These are phyloP conservation scores for Felis chaus DNA, from an alignment of 2,113 vertebrate genomes.

Conservation along the genomic window DNA sequence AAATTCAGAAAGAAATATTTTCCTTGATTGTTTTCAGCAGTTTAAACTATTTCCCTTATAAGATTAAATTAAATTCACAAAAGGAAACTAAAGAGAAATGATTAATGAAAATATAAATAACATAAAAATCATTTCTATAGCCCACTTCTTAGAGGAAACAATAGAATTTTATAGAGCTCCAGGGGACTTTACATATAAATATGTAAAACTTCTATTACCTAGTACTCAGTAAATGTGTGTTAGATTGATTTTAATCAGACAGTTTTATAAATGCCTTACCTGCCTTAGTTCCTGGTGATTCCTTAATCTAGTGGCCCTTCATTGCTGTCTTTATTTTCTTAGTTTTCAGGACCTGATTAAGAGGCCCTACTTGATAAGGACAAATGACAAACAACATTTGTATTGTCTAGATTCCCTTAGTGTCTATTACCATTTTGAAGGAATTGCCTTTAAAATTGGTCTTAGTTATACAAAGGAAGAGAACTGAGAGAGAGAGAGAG, in stretches of 20 bases:
- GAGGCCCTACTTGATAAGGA: background rate
- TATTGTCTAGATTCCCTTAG: background rate
- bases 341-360: background rate
- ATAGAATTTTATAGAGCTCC: background rate
- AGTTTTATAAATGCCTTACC: background rate
- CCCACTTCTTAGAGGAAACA: background rate
- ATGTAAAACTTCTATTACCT: background rate
- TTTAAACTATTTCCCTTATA: background rate
- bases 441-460: background rate
- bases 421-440: background rate
- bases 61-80: background rate
- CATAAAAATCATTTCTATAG: background rate
- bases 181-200: background rate
- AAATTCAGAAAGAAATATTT: background rate
- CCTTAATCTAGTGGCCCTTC: background rate
- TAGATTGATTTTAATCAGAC: background rate
- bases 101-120: background rate
- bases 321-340: background rate
- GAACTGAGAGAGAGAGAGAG: background rate
- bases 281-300: background rate
- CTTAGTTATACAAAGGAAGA: background rate
- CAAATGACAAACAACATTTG: background rate
- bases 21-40: background rate
- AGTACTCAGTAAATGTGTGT: background rate
- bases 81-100: background rate